Conservation (phyloP, 2,888 invertebrate species). For the Lycaena phlaeas region DNA sequence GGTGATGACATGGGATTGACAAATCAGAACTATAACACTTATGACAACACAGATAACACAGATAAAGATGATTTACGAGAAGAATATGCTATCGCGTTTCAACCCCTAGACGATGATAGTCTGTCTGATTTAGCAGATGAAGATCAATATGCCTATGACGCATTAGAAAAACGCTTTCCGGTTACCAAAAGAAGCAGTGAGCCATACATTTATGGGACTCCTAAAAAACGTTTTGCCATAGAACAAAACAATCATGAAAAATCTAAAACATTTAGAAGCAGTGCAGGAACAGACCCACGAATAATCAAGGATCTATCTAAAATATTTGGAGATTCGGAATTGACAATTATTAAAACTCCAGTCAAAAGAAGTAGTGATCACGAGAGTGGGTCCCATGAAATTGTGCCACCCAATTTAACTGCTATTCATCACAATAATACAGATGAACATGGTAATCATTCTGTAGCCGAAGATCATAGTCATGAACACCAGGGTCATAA, state of each 20-base stretch:
- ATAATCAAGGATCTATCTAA: conserved; percentile 79
- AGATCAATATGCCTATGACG: conserved; percentile 52
- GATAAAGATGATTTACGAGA: conserved; percentile 59
- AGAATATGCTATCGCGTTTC: conserved; percentile 63
- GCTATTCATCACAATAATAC: conserved; percentile 37
- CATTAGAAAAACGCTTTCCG: conserved; percentile 75
- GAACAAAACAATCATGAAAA: conserved; percentile 45
- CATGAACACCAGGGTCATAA: conserved; percentile 41
- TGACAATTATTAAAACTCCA: conserved; percentile 55
- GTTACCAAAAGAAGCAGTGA: conserved; percentile 78
- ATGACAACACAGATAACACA: conserved; percentile 46
- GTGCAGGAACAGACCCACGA: conserved; percentile 77
- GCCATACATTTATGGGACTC: conserved; percentile 35
- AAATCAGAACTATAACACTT: conserved; percentile 45
- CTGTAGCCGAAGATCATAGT: conserved; percentile 36
- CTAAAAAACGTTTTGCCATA: conserved; percentile 42
- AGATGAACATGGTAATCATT: conserved; percentile 30
- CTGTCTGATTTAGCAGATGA: conserved; percentile 50
- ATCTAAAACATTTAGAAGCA: conserved; percentile 46
- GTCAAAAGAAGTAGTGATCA: conserved; percentile 69
- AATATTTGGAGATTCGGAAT: conserved; percentile 73
- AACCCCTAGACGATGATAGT: conserved; percentile 58
- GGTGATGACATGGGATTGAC: conserved; percentile 25
- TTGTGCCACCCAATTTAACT: conserved; percentile 48
- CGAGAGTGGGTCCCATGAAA: conserved; percentile 42